A percentile compares a stretch with the other conserved stretches of the same genome.
Evolutionary conservation across 92 coral and sea anemone genomes (phyloP).

Genomic region (Pocillopora meandrina): DNA sequence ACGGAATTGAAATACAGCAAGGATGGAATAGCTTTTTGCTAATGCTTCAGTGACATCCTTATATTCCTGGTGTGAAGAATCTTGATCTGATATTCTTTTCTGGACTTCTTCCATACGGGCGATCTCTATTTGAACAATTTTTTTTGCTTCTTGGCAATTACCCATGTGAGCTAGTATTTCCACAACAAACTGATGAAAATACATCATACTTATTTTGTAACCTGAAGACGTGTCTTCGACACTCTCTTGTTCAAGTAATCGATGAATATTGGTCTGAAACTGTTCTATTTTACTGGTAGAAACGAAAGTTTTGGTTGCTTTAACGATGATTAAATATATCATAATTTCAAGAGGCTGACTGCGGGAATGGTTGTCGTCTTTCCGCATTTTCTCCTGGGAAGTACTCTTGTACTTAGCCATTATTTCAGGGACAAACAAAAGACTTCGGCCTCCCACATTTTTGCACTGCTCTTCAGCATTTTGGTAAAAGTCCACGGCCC

Average conservation of each 20-base stretch:
- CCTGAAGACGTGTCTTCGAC: not conserved
- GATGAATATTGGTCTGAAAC: not conserved
- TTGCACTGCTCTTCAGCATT: not conserved
- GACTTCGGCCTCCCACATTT: not conserved
- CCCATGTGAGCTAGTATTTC: not conserved
- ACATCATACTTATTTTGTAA: not conserved
- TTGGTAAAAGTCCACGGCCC: not conserved
- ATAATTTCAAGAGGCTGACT: conserved; percentile 1
- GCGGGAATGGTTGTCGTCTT: not conserved
- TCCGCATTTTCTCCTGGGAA: not conserved
- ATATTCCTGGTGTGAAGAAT: not conserved
- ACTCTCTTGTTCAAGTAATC: not conserved
- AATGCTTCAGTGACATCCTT: not conserved
- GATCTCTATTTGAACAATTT: not conserved
- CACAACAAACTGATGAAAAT: not conserved
- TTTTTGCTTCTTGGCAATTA: not conserved
- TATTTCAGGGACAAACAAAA: not conserved
- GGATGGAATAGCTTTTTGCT: conserved; percentile 14
- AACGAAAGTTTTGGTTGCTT: not conserved
- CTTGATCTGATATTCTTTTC: not conserved
- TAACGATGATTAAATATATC: not conserved
- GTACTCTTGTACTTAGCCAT: not conserved
- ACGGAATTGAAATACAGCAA: conserved; percentile 5
- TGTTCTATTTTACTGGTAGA: not conserved
- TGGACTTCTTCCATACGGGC: not conserved